Base-by-base conservation (phyloP, 2,888 invertebrate genomes). In the Prosapia bicincta region DNA sequence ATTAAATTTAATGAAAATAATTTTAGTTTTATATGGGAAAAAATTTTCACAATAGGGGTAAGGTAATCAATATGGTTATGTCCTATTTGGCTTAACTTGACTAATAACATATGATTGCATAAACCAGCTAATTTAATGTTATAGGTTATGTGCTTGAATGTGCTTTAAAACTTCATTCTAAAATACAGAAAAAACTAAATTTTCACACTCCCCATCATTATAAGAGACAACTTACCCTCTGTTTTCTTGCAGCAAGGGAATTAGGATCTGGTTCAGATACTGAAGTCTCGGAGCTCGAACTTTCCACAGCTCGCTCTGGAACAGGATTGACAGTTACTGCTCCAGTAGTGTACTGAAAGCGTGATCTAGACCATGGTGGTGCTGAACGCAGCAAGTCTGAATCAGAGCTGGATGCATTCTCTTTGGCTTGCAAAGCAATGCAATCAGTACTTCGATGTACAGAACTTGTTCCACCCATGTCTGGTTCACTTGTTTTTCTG, bases 391-490 rank as follows among this genome's bases (percentile, higher is more conserved):
- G 83, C 68, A 89, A 85, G 82, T 89, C 89, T 23, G 88, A 88
- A 79, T 89, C 89, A 9, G 88, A 89, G 77, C 89, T 89, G 0
- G 88, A 88, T 0, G 88, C 87, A 76, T 88, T 86, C 81, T 88
- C 89, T 82, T 88, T 89, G n/a, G 78, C 76, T 65, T 76, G 75
- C 70, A 72, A 67, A 20, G 91, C 90, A 81, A 94, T 92, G 85
- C 94, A 94, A 84, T 94, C 94, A 79, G 92, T 93, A 75, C 94
- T 94, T 80, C 92, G 87, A 84, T 92, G 92, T 71, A 85, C 85
- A 78, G 69, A 69, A 71, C 73, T 74, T 9, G 74, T 26, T 23
- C 76, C 76, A 24, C 79, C 79, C 79, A 79, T 78, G 70, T 85
- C 85, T 5, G 85, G 85, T 78, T 86, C 85, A 79, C 86, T 86